Conservation (phyloP, 2,113 vertebrate species). For the Malurus melanocephalus region DNA sequence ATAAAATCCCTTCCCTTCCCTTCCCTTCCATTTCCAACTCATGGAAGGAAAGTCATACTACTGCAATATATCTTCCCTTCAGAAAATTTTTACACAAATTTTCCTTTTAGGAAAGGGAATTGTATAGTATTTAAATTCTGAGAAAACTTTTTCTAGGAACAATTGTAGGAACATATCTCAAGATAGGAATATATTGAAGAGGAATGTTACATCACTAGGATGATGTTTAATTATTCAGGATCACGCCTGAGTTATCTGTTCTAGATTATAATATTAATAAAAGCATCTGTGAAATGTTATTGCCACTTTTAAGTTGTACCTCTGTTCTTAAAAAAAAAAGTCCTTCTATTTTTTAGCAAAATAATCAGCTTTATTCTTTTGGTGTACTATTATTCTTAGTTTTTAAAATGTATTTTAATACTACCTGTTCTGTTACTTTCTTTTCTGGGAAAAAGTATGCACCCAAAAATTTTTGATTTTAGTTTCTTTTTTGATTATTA, state of each 20-base stretch:
- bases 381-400: background rate
- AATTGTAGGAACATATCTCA: background rate
- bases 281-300: background rate
- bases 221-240: background rate
- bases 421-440: background rate
- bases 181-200: background rate
- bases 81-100: background rate
- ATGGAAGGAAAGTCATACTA: background rate
- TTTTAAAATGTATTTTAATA: background rate
- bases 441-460: background rate
- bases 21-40: background rate
- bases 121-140: background rate
- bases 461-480: background rate
- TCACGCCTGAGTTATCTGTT: background rate
- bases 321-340: background rate
- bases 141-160: background rate
- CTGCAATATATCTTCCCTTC: background rate
- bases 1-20: rapidly evolving
- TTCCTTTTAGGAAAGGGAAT: background rate
- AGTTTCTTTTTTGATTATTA: background rate
- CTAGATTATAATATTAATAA: background rate
- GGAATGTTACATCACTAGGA: background rate
- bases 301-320: background rate
- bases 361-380: background rate
- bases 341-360: background rate